A percentile compares a stretch with the other conserved stretches of the same genome.
Evolutionary conservation across 2,888 invertebrate genomes (phyloP).

Genomic region (Melitaea athalia): DNA sequence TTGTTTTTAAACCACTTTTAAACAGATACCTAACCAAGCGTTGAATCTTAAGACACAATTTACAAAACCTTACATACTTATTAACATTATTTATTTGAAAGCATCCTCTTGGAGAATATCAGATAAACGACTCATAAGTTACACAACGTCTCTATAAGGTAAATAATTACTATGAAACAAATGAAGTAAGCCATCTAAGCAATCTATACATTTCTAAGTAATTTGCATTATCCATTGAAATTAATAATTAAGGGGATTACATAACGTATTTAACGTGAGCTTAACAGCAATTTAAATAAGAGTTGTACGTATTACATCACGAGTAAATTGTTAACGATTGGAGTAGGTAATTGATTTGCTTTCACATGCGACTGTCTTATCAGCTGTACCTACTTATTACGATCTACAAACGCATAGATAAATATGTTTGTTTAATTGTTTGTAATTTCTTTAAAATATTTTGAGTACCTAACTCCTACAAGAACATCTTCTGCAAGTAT

Average conservation of each 20-base stretch:
- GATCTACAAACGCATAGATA: not conserved
- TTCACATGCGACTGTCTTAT: not conserved
- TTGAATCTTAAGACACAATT: conserved; percentile 31
- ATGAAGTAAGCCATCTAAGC: conserved; percentile 16
- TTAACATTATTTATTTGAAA: not conserved
- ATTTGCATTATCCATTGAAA: conserved; percentile 10
- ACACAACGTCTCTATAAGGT: conserved; percentile 15
- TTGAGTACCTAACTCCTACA: not conserved
- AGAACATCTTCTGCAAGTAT: not conserved
- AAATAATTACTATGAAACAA: conserved; percentile 19
- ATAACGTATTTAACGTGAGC: not conserved
- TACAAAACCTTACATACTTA: conserved; percentile 16
- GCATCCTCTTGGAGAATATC: not conserved
- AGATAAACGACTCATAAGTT: conserved; percentile 18
- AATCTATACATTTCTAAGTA: not conserved
- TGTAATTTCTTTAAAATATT: not conserved
- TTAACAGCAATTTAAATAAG: not conserved
- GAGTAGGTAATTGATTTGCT: conserved; percentile 14
- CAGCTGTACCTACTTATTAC: not conserved
- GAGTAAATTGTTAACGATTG: conserved; percentile 6
- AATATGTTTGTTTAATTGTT: not conserved
- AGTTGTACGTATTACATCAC: not conserved
- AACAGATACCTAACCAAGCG: conserved; percentile 24
- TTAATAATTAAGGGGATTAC: conserved; percentile 4
- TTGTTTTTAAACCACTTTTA: conserved; percentile 1